Percentiles rank a stretch among this genome's conserved stretches.
These are phyloP conservation scores for Drosophila parvula DNA, from an alignment of 1,140 invertebrate species.

Conservation along the genomic window DNA sequence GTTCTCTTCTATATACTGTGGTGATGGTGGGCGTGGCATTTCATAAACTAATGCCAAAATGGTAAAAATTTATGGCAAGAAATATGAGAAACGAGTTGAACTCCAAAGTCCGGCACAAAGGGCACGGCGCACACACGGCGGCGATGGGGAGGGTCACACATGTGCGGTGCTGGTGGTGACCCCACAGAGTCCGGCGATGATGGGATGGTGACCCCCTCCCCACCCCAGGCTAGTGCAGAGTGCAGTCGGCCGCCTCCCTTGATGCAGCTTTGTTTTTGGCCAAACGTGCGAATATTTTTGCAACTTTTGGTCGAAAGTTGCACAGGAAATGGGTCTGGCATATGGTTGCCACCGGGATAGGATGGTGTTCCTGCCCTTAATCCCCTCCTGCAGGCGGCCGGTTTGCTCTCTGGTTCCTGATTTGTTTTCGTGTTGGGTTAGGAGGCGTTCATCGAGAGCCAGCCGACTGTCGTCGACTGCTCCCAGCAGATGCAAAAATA, in stretches of 20 bases:
- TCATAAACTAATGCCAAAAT: conserved; percentile 68
- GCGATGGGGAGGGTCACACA: conserved; percentile 2
- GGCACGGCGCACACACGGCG: conserved; percentile 45
- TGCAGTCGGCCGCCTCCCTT: neutral
- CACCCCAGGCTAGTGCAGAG: neutral
- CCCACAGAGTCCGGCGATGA: conserved; percentile 11
- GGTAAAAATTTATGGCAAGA: conserved; percentile 76
- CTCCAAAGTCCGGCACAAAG: conserved; percentile 59
- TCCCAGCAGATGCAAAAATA: conserved; percentile 74
- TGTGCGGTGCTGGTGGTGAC: conserved; percentile 17
- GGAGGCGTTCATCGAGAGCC: conserved; percentile 20
- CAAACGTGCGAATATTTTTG: conserved; percentile 82
- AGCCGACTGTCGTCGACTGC: conserved; percentile 32
- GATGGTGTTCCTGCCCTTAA: conserved; percentile 29
- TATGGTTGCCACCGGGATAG: conserved; percentile 48
- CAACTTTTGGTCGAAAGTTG: conserved; percentile 78
- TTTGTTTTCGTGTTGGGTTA: conserved; percentile 63
- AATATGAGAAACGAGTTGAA: conserved; percentile 68
- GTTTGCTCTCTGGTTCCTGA: conserved; percentile 50
- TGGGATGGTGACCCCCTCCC: neutral
- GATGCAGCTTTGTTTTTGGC: conserved; percentile 66
- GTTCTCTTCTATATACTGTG: neutral
- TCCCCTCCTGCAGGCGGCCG: conserved; percentile 21
- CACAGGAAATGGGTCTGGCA: conserved; percentile 75
- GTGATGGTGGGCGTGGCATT: conserved; percentile 38